These are phyloP conservation scores for Caenorhabditis macrosperma DNA, from an alignment of 2,888 invertebrate genomes.

Conservation along the genomic window DNA sequence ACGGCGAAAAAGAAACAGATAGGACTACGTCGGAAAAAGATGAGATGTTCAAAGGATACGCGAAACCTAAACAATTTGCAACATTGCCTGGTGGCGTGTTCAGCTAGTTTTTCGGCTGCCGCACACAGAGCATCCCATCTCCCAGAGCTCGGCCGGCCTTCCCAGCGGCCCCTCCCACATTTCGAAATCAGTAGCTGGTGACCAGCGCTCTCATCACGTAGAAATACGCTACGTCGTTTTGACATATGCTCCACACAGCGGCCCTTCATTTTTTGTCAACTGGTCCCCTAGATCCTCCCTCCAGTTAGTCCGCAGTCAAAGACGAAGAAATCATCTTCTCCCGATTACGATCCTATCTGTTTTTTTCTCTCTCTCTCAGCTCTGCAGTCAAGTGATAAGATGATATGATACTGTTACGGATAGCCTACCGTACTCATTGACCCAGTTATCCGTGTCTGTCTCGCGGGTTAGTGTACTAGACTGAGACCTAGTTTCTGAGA, in stretches of 20 bases:
- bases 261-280: constrained; percentile 22
- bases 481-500: constrained; percentile 43
- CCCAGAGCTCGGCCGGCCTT: background rate
- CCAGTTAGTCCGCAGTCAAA: background rate
- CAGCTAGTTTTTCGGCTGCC: constrained; percentile 38
- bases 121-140: background rate
- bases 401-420: constrained; percentile 48
- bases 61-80: constrained; percentile 34
- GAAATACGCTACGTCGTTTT: constrained; percentile 29
- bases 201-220: constrained; percentile 39
- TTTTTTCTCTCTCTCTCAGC: background rate
- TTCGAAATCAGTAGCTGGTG: constrained; percentile 50
- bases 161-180: constrained; percentile 43
- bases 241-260: constrained; percentile 38
- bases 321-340: background rate
- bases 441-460: constrained; percentile 46
- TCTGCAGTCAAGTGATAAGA: constrained; percentile 45
- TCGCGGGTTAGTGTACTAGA: constrained; percentile 40
- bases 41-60: constrained; percentile 38
- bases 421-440: constrained; percentile 50
- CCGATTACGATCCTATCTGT: background rate
- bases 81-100: constrained; percentile 34
- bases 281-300: background rate
- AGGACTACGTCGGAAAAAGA: constrained; percentile 24
- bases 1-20: constrained; percentile 23